phyloP scores from a whole-genome alignment of 2,113 vertebrate genomes.

The Melanotaenia duboulayi region DNA sequence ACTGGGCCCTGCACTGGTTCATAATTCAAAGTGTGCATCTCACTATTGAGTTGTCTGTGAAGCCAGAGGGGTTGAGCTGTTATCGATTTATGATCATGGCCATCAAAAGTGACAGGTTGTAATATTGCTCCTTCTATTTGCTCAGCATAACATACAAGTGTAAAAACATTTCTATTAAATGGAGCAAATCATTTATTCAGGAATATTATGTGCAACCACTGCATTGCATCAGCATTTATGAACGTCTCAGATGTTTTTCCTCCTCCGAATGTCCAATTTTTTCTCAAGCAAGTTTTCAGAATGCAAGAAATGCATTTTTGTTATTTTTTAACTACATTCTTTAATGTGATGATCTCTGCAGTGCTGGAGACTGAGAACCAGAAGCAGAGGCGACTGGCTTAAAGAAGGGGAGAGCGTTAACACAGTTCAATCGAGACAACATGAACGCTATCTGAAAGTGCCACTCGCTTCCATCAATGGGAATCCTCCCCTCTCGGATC shows the following conservation, averaged over 20 bases:
- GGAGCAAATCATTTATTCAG: background rate
- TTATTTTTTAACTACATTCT: background rate
- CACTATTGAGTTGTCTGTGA: no score
- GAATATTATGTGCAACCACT: conserved; percentile 1
- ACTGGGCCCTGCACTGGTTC: no score
- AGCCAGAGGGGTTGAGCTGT: no score
- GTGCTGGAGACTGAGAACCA: background rate
- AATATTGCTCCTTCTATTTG: no score
- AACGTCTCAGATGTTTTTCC: background rate
- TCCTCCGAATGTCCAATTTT: background rate
- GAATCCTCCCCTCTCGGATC: conserved; percentile 23
- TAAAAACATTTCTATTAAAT: background rate
- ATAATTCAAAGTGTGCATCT: no score
- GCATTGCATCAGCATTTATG: conserved; percentile 7
- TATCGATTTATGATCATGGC: no score
- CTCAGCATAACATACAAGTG: background rate
- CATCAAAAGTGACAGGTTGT: no score
- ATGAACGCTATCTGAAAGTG: conserved; percentile 45
- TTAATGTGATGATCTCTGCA: background rate
- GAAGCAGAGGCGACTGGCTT: background rate
- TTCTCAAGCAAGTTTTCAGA: background rate
- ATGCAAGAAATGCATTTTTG: background rate
- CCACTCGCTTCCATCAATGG: conserved; percentile 15
- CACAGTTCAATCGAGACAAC: conserved; percentile 3
- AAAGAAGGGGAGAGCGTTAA: conserved; percentile 23